Conservation (phyloP, 2,113 vertebrate species). For the Sylvietta virens region DNA sequence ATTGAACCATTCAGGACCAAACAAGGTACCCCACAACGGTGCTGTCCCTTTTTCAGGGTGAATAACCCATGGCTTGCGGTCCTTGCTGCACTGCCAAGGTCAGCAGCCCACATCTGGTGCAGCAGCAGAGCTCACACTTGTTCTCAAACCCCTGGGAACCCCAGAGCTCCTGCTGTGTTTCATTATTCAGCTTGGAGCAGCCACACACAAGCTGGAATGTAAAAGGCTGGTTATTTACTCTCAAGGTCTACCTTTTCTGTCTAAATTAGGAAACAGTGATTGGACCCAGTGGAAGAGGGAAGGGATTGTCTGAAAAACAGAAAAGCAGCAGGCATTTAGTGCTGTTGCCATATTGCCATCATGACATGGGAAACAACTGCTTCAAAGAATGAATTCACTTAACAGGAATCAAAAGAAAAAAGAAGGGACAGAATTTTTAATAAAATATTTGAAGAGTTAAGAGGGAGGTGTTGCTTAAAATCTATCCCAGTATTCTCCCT, state of each 20-base stretch:
- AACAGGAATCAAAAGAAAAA: not conserved
- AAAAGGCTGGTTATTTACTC: not conserved
- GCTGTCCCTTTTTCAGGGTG: not conserved
- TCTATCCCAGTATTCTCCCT: not conserved
- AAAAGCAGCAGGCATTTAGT: not conserved
- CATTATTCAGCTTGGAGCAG: not conserved
- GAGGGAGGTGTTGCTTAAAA: not conserved
- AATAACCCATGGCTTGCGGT: not conserved
- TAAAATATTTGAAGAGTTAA: not conserved
- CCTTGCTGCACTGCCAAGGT: not conserved
- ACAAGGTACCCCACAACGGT: fast-evolving
- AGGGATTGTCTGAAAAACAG: not conserved
- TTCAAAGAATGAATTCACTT: not conserved
- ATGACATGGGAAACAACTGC: not conserved
- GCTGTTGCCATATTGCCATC: not conserved
- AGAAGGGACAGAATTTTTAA: not conserved
- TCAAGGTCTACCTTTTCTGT: not conserved
- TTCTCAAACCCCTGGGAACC: not conserved
- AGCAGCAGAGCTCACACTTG: not conserved
- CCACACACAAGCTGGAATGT: not conserved
- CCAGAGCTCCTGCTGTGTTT: not conserved
- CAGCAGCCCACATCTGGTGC: not conserved
- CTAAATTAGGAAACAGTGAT: not conserved
- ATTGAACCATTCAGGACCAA: not conserved
- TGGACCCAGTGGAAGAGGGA: not conserved